Conservation (phyloP, 2,888 invertebrate genomes). For the Elgonia sp. region DNA sequence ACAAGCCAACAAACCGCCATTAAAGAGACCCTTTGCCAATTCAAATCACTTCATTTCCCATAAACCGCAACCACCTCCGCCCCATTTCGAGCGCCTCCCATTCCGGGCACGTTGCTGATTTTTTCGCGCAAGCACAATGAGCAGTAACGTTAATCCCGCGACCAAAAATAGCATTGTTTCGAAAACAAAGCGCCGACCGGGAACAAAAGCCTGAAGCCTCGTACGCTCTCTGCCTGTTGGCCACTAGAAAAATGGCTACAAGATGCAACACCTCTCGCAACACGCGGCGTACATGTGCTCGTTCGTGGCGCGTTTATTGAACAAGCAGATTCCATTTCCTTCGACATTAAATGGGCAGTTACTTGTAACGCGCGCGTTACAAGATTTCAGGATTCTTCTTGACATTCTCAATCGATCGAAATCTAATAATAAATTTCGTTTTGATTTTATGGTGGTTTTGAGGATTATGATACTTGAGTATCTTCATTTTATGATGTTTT, state of each 20-base stretch:
- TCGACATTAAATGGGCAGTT: constrained; percentile 69
- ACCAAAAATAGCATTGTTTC: constrained; percentile 69
- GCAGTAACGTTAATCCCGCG: constrained; percentile 51
- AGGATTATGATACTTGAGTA: too few relatives aligned
- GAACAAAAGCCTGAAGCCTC: constrained; percentile 61
- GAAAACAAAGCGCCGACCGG: constrained; percentile 60
- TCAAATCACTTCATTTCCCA: constrained; percentile 56
- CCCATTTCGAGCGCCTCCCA: constrained; percentile 40
- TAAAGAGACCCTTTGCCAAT: constrained; percentile 15
- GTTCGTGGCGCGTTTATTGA: constrained; percentile 66
- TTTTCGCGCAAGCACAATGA: constrained; percentile 56
- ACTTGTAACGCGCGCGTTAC: constrained; percentile 59
- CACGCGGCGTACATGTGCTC: constrained; percentile 69
- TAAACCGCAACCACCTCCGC: constrained; percentile 51
- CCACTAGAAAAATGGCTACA: constrained; percentile 66
- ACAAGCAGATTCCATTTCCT: constrained; percentile 71
- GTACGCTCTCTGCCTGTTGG: constrained; percentile 10
- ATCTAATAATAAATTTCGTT: too few relatives aligned
- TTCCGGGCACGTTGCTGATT: constrained; percentile 42
- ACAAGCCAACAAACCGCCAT: constrained; percentile 10
- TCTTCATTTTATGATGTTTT: too few relatives aligned
- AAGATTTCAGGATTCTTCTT: constrained; percentile 48
- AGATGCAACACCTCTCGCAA: constrained; percentile 66
- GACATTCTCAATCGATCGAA: constrained; percentile 59
- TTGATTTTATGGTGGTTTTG: too few relatives aligned